Conservation (phyloP, 1,140 invertebrate genomes). For the Telenomus remus region DNA sequence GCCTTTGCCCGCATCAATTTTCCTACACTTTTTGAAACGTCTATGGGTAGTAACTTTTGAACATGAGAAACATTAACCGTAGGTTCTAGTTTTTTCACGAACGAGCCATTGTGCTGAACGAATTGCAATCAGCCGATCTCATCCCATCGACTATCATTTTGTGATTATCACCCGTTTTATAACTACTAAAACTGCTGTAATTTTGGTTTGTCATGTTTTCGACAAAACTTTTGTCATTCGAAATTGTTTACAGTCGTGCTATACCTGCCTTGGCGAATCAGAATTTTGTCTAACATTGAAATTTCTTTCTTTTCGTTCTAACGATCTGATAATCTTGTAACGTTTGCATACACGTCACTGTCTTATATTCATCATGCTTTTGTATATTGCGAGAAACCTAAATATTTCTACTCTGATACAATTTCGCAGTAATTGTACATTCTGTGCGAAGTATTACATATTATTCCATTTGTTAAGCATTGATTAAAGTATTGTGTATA, state of each 20-base stretch:
- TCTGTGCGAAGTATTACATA: slow-evolving; percentile 70
- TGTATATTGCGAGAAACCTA: slow-evolving; percentile 62
- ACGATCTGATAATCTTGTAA: slow-evolving; percentile 64
- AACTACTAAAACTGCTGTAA: too few relatives aligned
- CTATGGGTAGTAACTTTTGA: too few relatives aligned
- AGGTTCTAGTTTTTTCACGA: slow-evolving; percentile 24
- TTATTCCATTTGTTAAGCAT: slow-evolving; percentile 73
- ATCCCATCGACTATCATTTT: slow-evolving; percentile 15
- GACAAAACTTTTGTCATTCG: too few relatives aligned
- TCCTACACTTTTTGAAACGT: slow-evolving; percentile 18
- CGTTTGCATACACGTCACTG: slow-evolving; percentile 60
- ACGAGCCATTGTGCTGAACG: slow-evolving; percentile 33
- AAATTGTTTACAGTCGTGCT: too few relatives aligned
- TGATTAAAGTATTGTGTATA: slow-evolving; percentile 72
- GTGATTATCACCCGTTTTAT: neutral
- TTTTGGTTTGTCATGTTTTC: too few relatives aligned
- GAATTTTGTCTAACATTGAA: slow-evolving; percentile 19
- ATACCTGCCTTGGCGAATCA: too few relatives aligned
- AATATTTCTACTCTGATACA: slow-evolving; percentile 58
- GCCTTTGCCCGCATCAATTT: slow-evolving; percentile 34
- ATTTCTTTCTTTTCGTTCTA: slow-evolving; percentile 60
- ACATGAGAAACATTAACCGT: neutral
- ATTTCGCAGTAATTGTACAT: slow-evolving; percentile 69
- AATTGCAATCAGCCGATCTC: slow-evolving; percentile 62
- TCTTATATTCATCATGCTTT: slow-evolving; percentile 63